Conservation (phyloP, 1,140 invertebrate genomes). For the Sinella curviseta region DNA sequence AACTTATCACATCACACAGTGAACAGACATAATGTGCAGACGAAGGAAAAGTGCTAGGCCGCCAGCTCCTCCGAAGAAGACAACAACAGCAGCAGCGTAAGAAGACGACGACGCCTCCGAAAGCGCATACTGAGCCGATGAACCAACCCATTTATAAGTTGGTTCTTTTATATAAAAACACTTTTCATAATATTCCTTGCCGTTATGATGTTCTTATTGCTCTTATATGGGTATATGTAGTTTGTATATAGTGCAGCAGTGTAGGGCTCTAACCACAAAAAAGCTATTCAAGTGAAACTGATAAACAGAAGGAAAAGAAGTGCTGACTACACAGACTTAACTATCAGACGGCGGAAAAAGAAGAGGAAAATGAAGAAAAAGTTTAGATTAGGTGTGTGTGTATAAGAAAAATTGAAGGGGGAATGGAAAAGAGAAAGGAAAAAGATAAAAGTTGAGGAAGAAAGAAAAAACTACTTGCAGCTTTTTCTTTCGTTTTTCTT, state of each 20-base stretch:
- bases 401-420: not conserved
- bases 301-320: conserved; percentile 5
- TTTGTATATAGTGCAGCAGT: not conserved
- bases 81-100: not conserved
- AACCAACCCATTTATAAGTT: too few species aligned
- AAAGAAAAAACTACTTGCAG: not conserved
- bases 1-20: conserved; percentile 9
- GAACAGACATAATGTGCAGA: not conserved
- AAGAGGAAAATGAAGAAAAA: conserved; percentile 4
- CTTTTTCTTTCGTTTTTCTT: not conserved
- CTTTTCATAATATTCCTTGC: too few species aligned
- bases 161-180: too few species aligned
- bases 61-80: not conserved
- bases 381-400: conserved; percentile 4
- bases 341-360: too few species aligned
- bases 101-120: too few species aligned
- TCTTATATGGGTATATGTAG: too few species aligned
- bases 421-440: not conserved
- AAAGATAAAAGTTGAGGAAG: conserved; percentile 1
- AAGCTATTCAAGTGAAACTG: conserved; percentile 12
- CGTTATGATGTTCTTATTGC: too few species aligned
- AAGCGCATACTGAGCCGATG: too few species aligned
- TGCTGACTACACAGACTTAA: not conserved
- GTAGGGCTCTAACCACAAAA: conserved; percentile 7
- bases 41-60: not conserved